These are phyloP conservation scores for Lathronympha strigana DNA, from an alignment of 2,888 invertebrate species.

Conservation along the genomic window DNA sequence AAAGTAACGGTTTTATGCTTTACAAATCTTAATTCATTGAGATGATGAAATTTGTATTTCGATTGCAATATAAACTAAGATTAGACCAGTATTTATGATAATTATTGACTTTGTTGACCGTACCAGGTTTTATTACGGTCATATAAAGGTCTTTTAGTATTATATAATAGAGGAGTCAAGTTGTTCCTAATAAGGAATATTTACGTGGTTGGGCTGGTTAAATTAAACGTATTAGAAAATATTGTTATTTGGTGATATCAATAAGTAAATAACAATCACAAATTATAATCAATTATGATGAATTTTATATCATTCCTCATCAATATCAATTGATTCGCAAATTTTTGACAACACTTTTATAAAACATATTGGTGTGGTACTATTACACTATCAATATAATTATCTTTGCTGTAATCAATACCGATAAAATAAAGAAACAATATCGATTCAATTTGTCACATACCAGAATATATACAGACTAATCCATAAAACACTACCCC, in stretches of 20 bases:
- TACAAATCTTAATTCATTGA: constrained; percentile 34
- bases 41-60: constrained; percentile 27
- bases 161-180: constrained; percentile 6
- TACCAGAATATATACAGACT: constrained; percentile 4
- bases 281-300: no score
- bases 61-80: constrained; percentile 28
- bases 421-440: neutral
- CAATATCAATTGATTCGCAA: no score
- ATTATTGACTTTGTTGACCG: constrained; percentile 37
- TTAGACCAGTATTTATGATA: constrained; percentile 39
- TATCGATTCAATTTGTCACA: constrained; percentile 12
- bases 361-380: no score
- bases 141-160: constrained; percentile 28
- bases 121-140: constrained; percentile 30
- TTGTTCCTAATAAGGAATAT: constrained; percentile 10
- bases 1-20: constrained; percentile 21
- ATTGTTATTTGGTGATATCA: neutral
- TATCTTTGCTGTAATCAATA: no score
- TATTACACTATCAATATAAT: no score
- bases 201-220: neutral
- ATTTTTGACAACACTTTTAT: no score
- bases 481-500: constrained; percentile 31
- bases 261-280: neutral
- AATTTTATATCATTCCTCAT: no score
- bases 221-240: neutral